These are phyloP conservation scores for Drosophila navojoa DNA, from an alignment of 1,140 invertebrate species.

Conservation along the genomic window DNA sequence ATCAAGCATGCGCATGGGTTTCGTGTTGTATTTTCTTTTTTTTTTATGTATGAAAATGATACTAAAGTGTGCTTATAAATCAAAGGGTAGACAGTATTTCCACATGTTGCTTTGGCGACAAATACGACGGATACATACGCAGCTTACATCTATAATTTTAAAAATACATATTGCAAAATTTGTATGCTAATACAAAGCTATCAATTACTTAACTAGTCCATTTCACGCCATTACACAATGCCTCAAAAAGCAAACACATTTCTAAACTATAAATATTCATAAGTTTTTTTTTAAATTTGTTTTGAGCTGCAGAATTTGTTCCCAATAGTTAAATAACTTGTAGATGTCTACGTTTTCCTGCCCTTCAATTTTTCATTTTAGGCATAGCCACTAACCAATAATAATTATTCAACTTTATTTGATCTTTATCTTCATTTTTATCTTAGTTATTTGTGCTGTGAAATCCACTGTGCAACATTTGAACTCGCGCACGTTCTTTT, in stretches of 20 bases:
- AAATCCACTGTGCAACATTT: conserved; percentile 62
- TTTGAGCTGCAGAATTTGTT: neutral
- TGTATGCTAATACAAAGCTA: neutral
- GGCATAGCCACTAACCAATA: neutral
- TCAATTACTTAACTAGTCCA: neutral
- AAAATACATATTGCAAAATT: neutral
- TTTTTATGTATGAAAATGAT: conserved; percentile 5
- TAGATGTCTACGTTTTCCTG: neutral
- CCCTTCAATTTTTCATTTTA: neutral
- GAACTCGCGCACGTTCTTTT: conserved; percentile 31
- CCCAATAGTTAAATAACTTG: neutral
- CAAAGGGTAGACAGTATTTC: neutral
- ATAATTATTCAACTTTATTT: neutral
- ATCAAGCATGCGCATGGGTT: neutral
- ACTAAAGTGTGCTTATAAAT: conserved; percentile 76
- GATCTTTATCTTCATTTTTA: neutral
- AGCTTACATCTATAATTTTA: conserved; percentile 1
- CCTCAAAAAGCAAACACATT: too few relatives aligned
- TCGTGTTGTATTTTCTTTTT: neutral
- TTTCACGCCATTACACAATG: neutral
- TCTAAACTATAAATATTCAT: neutral
- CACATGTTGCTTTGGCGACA: conserved; percentile 6
- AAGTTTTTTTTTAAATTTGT: neutral
- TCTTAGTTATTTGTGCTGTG: conserved; percentile 32
- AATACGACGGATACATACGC: conserved; percentile 16